These are phyloP conservation scores for Melanotaenia maccullochi DNA, from an alignment of 2,797 vertebrate genomes.

Conservation along the genomic window DNA sequence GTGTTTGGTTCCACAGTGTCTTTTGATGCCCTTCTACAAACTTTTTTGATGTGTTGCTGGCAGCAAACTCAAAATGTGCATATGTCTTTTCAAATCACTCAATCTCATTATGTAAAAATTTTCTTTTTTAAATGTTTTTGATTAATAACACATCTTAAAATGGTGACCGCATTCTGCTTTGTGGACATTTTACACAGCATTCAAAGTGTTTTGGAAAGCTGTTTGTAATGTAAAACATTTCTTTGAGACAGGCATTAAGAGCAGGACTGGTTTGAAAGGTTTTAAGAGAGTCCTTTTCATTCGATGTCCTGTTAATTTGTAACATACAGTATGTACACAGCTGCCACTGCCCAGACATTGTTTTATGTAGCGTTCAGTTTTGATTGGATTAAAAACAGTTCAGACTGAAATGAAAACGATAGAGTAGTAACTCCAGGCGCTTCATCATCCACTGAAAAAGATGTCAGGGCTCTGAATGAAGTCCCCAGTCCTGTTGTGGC, in stretches of 20 bases:
- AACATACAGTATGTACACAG: not conserved
- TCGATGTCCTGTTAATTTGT: too few relatives aligned
- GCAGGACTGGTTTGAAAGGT: not conserved
- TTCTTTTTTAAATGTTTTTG: not conserved
- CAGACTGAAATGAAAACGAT: constrained; percentile 2
- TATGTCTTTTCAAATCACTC: too few relatives aligned
- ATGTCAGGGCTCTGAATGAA: not conserved
- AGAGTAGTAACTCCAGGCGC: not conserved
- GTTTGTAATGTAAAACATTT: not conserved
- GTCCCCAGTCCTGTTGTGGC: not conserved
- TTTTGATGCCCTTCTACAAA: not conserved
- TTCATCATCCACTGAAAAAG: not conserved
- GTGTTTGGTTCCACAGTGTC: not conserved
- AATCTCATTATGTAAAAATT: not conserved
- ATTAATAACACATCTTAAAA: not conserved
- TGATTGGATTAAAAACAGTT: not conserved
- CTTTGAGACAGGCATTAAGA: not conserved
- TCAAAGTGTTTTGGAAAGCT: not conserved
- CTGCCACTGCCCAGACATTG: not conserved
- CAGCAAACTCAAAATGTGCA: not conserved
- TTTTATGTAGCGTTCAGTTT: not conserved
- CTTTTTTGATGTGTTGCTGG: not conserved
- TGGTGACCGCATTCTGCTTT: not conserved
- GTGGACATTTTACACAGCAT: not conserved
- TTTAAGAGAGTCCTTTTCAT: too few relatives aligned